phyloP scores from a whole-genome alignment of 2,797 vertebrate genomes.

The Myotis daubentonii region DNA sequence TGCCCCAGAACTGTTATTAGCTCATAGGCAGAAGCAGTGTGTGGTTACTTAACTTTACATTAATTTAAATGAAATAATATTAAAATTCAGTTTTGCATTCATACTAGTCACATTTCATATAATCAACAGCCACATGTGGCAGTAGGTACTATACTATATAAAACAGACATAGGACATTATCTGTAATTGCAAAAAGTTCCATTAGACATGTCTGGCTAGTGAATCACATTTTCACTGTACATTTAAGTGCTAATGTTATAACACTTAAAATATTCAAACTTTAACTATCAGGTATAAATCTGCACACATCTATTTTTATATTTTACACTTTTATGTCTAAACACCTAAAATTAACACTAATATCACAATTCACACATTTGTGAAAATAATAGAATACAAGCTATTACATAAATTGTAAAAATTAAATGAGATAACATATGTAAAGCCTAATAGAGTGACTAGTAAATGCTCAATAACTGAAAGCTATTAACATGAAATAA shows the following conservation, averaged over 20 bases:
- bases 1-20: not conserved
- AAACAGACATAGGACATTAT: not conserved
- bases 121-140: not conserved
- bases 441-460: not conserved
- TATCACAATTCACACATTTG: not conserved
- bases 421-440: not conserved
- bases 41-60: not conserved
- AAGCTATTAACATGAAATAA: not conserved
- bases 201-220: not conserved
- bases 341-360: constrained; percentile 6
- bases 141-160: not conserved
- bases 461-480: not conserved
- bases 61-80: constrained; percentile 5
- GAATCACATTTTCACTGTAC: not conserved
- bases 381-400: constrained; percentile 14
- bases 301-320: not conserved
- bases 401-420: not conserved
- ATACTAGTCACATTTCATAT: not conserved
- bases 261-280: constrained; percentile 7
- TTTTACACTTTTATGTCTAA: not conserved
- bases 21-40: not conserved
- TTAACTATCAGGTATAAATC: not conserved
- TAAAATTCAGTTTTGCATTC: constrained; percentile 33
- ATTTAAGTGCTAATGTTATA: not conserved
- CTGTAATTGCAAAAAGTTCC: not conserved